Evolutionary conservation across 2,797 vertebrate species (phyloP), one percentile per base, ranked within the genome.

Genomic region (Pseudopleuronectes americanus): DNA sequence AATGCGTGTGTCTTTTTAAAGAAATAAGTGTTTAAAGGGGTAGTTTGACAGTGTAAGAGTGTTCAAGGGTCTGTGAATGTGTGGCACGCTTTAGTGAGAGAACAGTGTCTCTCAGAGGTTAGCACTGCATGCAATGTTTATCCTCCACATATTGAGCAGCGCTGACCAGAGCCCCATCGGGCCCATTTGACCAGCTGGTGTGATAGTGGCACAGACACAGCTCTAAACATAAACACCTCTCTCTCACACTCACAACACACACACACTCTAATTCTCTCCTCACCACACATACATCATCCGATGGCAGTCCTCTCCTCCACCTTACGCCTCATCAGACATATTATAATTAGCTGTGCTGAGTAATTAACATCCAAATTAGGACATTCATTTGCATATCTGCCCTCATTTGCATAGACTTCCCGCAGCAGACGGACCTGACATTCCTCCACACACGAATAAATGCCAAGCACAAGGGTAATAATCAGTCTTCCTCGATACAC

Each of bases 291-390:
- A 77, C 72, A 87, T 85, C 71, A 81, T 76, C 52, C 70, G 57
- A 62, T 72, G 62, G 64, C 79, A 81, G 58, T 61, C 45, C 57
- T 85, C 79, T 80, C 85, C 83, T 86, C 79, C 75, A 90, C 80
- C 86, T 86, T 80, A 85, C 57, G 75, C 87, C 87, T 90, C 90
- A 90, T 90, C 90, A 91, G 84, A 84, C 83, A 78, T 77, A 83
- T 86, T 90, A 89, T 92, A 93, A 93, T 92, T 93, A 93, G 89
- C 84, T 72, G 72, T 90, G 77, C 83, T 80, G 87, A 84, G 88
- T 92, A 93, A 94, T 94, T 94, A 94, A 93, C 84, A 89, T 67
- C 86, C 79, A 90, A 92, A 93, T 93, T 88, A 90, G 89, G 87
- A 62, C 71, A n/a, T 76, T 62, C 6, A 89, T 93, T 93, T 91